These are phyloP conservation scores for Cyanistes caeruleus DNA, from an alignment of 2,113 vertebrate species.

Conservation along the genomic window DNA sequence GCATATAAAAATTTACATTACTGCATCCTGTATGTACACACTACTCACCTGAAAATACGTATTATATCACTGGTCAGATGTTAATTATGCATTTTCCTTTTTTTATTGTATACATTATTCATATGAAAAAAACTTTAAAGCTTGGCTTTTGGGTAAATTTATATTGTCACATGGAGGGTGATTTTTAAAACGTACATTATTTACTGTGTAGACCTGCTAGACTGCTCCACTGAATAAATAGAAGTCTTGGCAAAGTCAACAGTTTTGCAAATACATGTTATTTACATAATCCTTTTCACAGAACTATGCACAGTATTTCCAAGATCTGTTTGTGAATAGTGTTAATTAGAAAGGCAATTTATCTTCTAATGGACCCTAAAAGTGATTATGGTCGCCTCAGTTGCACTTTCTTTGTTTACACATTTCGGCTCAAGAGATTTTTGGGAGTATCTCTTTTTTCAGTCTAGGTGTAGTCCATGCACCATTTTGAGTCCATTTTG, in stretches of 20 bases:
- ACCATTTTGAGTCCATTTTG: background rate
- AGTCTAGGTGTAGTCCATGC: background rate
- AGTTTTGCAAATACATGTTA: constrained; percentile 30
- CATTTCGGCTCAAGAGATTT: background rate
- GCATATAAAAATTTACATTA: background rate
- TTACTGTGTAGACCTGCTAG: background rate
- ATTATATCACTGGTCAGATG: background rate
- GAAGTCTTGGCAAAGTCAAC: constrained; percentile 20
- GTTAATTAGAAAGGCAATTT: constrained; percentile 58
- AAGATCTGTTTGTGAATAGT: constrained; percentile 32
- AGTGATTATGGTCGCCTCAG: background rate
- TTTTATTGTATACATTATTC: background rate
- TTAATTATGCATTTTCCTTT: background rate
- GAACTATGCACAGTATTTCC: constrained; percentile 27
- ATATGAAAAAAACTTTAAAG: background rate
- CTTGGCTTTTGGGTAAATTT: background rate
- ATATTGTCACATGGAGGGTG: background rate
- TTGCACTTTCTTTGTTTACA: background rate
- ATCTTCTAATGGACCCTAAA: constrained; percentile 46
- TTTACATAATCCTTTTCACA: constrained; percentile 54
- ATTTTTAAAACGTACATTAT: background rate
- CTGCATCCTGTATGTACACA: background rate
- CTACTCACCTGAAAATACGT: background rate
- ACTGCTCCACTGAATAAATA: constrained; percentile 3
- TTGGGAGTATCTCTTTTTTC: background rate